These are phyloP conservation scores for Orchesella cincta DNA, from an alignment of 1,140 invertebrate genomes.

Conservation along the genomic window DNA sequence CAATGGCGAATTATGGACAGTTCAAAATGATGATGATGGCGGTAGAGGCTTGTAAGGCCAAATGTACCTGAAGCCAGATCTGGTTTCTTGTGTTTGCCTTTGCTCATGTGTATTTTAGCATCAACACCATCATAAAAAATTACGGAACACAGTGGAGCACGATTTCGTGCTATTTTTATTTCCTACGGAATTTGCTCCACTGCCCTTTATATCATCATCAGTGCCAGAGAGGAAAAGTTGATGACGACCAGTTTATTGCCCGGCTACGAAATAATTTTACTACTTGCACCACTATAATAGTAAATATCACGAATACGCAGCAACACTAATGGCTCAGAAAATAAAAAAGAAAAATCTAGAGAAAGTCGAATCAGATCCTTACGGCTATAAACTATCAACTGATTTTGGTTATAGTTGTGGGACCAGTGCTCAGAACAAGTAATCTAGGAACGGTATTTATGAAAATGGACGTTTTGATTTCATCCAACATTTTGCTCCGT, in stretches of 20 bases:
- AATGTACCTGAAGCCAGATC: background rate
- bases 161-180: background rate
- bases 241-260: background rate
- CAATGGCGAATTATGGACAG: background rate
- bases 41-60: background rate
- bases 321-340: too few species aligned
- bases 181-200: background rate
- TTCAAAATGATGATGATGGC: background rate
- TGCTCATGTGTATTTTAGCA: background rate
- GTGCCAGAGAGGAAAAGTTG: background rate
- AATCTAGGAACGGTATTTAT: too few species aligned
- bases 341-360: too few species aligned
- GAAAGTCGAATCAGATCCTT: too few species aligned
- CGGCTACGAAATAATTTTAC: background rate
- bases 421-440: too few species aligned
- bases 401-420: too few species aligned
- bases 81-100: background rate
- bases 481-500: too few species aligned
- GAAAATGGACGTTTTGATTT: too few species aligned
- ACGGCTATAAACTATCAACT: too few species aligned
- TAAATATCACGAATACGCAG: too few species aligned
- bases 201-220: slow-evolving; percentile 14
- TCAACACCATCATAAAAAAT: background rate
- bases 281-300: background rate
- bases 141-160: background rate